A percentile compares a stretch with the other conserved stretches of the same genome.
Evolutionary conservation across 2,797 vertebrate species (phyloP).

Genomic region (Chelidonichthys spinosus): DNA sequence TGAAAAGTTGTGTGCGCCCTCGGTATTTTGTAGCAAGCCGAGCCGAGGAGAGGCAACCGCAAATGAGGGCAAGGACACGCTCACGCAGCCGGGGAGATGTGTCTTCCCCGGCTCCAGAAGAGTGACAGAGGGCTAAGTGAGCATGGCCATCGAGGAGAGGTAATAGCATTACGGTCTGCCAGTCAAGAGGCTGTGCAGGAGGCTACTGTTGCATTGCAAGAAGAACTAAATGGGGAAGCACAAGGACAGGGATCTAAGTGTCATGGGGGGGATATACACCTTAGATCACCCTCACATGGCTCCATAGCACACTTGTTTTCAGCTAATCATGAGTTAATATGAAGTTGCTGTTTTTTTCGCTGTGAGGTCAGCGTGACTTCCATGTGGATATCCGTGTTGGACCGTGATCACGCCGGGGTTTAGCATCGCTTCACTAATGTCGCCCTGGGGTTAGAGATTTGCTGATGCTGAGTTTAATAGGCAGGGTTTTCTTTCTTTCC

Average conservation of each 20-base stretch:
- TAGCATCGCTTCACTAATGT: constrained; percentile 19
- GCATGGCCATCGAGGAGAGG: constrained; percentile 76
- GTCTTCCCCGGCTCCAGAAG: constrained; percentile 55
- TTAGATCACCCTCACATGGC: neutral
- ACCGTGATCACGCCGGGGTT: constrained; percentile 18
- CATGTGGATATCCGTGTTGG: neutral
- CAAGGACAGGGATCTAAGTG: constrained; percentile 31
- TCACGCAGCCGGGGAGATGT: constrained; percentile 50
- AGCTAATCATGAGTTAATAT: constrained; percentile 5
- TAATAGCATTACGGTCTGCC: constrained; percentile 76
- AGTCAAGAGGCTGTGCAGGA: constrained; percentile 64
- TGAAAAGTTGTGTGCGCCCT: constrained; percentile 64
- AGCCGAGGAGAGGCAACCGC: constrained; percentile 41
- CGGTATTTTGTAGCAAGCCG: constrained; percentile 51
- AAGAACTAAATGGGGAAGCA: constrained; percentile 43
- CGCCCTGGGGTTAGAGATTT: constrained; percentile 21
- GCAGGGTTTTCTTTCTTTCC: constrained; percentile 1
- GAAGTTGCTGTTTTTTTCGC: constrained; percentile 14
- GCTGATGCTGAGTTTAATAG: constrained; percentile 18
- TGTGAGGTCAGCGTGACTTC: constrained; percentile 2
- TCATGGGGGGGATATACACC: constrained; percentile 19
- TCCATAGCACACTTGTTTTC: constrained; percentile 5
- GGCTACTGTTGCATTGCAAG: constrained; percentile 64
- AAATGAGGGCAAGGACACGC: constrained; percentile 74
- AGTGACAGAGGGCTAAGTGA: constrained; percentile 79